Percentiles rank a stretch among this genome's conserved stretches.
These are phyloP conservation scores for Brenthis ino DNA, from an alignment of 2,888 invertebrate species.

Conservation along the genomic window DNA sequence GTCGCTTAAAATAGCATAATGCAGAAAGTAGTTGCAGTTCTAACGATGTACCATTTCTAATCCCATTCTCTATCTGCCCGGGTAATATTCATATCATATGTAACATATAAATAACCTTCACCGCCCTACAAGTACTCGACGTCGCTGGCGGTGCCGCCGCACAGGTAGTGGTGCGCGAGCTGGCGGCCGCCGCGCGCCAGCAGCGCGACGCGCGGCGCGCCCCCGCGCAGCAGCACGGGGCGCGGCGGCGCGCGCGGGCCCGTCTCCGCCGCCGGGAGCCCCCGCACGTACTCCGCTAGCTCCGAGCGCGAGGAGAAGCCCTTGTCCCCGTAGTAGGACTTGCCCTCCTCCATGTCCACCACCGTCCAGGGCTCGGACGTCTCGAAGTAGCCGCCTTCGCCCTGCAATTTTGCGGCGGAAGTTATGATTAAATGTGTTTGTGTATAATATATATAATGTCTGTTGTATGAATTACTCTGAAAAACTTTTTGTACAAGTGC, in stretches of 20 bases:
- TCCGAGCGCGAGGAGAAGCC: conserved; percentile 56
- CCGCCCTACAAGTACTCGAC: conserved; percentile 59
- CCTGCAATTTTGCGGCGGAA: conserved; percentile 48
- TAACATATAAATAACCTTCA: too few species aligned
- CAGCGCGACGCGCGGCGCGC: conserved; percentile 51
- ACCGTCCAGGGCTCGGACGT: conserved; percentile 58
- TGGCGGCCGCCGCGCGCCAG: conserved; percentile 57
- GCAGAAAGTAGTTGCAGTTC: too few species aligned
- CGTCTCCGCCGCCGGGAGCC: conserved; percentile 48
- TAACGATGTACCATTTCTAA: too few species aligned
- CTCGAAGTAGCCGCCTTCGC: conserved; percentile 74
- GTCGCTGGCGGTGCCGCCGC: conserved; percentile 50
- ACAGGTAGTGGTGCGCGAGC: conserved; percentile 59
- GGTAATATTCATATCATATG: too few species aligned
- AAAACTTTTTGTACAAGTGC: too few species aligned
- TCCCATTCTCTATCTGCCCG: too few species aligned
- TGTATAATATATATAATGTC: too few species aligned
- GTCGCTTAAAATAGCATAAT: too few species aligned
- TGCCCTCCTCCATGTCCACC: conserved; percentile 44
- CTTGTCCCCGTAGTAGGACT: conserved; percentile 57
- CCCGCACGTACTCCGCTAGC: conserved; percentile 49
- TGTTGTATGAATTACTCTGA: too few species aligned
- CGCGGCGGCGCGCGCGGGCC: conserved; percentile 38
- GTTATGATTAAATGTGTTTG: too few species aligned
- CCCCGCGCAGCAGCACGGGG: conserved; percentile 51